These are phyloP conservation scores for Melanogrammus aeglefinus DNA, from an alignment of 2,797 vertebrate genomes.

Conservation along the genomic window DNA sequence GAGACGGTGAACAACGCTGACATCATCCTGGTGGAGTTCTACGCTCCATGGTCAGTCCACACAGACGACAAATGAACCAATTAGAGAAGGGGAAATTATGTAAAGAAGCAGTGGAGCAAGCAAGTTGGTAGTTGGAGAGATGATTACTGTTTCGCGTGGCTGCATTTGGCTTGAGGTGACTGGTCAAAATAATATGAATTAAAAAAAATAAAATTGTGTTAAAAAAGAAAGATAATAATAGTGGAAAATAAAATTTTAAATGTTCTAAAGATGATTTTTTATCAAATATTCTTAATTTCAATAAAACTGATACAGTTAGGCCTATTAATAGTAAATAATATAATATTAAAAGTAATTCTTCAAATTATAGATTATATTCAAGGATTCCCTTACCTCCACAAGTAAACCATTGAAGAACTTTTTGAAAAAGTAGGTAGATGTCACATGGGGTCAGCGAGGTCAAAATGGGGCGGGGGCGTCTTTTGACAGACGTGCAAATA, in stretches of 20 bases:
- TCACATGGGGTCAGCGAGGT: no score
- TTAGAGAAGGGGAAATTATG: neutral
- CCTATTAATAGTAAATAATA: neutral
- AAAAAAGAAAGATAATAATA: no score
- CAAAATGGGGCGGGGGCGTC: no score
- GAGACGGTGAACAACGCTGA: conserved; percentile 84
- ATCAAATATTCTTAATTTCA: neutral
- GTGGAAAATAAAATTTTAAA: no score
- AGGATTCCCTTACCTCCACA: no score
- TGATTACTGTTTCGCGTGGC: neutral
- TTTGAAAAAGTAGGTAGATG: no score
- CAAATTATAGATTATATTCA: neutral
- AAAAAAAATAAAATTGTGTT: no score
- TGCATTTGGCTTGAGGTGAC: neutral
- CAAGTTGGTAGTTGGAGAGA: neutral
- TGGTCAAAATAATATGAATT: neutral
- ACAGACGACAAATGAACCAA: neutral
- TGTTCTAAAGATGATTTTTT: no score
- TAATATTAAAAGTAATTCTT: neutral
- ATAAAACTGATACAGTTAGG: neutral
- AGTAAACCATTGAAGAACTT: no score
- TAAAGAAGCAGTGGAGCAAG: no score
- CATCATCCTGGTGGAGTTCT: conserved; percentile 97
- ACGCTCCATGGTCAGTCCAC: conserved; percentile 89
- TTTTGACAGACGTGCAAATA: no score